Percentiles rank a stretch among this genome's conserved stretches.
phyloP scores from a whole-genome alignment of 2,113 vertebrate genomes.

The Hydrolagus affinis region DNA sequence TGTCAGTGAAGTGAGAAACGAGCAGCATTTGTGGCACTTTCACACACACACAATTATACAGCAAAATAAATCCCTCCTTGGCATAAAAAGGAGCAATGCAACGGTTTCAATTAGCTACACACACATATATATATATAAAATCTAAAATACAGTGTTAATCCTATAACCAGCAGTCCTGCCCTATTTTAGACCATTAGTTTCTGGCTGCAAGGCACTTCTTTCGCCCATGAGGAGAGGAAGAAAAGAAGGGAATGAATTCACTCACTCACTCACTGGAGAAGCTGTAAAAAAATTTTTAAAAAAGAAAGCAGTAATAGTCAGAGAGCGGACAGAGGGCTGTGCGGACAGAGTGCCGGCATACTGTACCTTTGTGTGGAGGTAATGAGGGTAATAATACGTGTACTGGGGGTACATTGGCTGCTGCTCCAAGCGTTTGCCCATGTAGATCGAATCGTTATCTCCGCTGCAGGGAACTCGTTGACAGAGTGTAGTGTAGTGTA shows the following conservation, averaged over 20 bases:
- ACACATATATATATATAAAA: no score
- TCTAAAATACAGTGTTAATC: conserved; percentile 30
- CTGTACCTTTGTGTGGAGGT: conserved; percentile 95
- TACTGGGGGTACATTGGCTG: conserved; percentile 98
- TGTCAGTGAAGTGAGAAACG: conserved; percentile 35
- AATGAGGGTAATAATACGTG: conserved; percentile 96
- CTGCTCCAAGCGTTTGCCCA: conserved; percentile 98
- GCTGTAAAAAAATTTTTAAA: no score
- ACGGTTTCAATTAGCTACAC: conserved; percentile 16
- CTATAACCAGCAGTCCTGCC: not conserved
- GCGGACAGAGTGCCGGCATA: conserved; percentile 34
- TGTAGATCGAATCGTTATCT: conserved; percentile 94
- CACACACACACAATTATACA: not conserved
- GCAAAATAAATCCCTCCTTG: not conserved
- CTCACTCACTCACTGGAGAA: conserved; percentile 45
- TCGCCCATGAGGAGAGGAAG: not conserved
- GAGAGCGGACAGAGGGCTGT: no score
- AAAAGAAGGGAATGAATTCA: conserved; percentile 34
- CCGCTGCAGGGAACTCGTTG: conserved; percentile 75
- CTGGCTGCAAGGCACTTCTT: conserved; percentile 12
- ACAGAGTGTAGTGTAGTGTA: conserved; percentile 57
- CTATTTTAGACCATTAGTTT: conserved; percentile 20
- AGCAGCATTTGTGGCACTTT: not conserved
- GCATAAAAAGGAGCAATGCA: not conserved
- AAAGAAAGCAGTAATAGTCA: no score